Percentiles rank a stretch among this genome's conserved stretches.
Evolutionary conservation across 2,888 invertebrate species (phyloP).

Genomic region (Chironomus tentans): DNA sequence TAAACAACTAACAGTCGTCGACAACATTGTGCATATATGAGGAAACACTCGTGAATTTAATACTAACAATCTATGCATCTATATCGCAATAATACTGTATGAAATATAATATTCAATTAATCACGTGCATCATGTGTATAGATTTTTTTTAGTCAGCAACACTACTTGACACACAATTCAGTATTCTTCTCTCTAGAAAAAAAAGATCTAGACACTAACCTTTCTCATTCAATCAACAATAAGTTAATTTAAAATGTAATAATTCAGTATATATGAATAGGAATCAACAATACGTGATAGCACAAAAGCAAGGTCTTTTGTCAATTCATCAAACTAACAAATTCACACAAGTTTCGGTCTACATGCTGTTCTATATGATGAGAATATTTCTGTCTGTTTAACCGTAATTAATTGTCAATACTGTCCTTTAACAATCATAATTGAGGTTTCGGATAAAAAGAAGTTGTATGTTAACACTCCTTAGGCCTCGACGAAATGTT

Average conservation of each 20-base stretch:
- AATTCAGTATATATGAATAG: background rate
- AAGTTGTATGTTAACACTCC: too few species aligned
- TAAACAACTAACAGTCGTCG: background rate
- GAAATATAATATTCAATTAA: conserved; percentile 7
- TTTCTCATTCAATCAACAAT: background rate
- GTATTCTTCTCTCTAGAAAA: too few species aligned
- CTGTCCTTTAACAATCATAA: too few species aligned
- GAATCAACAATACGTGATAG: background rate
- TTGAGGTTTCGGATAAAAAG: too few species aligned
- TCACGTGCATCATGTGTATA: conserved; percentile 8
- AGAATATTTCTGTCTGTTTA: too few species aligned
- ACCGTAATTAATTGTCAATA: too few species aligned
- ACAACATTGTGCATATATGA: background rate
- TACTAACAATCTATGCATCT: background rate
- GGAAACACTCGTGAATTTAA: background rate
- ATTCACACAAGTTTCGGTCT: too few species aligned
- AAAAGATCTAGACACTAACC: background rate
- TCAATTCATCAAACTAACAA: background rate
- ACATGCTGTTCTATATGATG: too few species aligned
- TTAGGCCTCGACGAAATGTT: too few species aligned
- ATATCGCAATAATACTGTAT: background rate
- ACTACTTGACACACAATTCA: too few species aligned
- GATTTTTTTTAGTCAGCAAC: too few species aligned
- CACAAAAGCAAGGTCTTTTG: background rate
- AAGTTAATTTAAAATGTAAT: background rate